Conservation (phyloP, 2,797 vertebrate species). For the Etheostoma nigrum region DNA sequence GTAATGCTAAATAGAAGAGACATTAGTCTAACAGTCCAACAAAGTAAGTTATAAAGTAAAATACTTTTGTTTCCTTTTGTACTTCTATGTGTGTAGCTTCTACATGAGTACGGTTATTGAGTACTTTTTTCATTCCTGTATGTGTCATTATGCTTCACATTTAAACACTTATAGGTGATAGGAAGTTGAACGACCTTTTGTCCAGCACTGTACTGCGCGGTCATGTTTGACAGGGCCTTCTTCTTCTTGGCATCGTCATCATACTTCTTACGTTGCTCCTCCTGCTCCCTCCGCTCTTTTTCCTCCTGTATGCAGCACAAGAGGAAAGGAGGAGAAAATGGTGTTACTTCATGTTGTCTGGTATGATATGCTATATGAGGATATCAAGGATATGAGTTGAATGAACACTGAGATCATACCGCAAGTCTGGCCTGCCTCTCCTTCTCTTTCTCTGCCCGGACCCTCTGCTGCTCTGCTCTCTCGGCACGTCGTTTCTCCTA, state of each 20-base stretch:
- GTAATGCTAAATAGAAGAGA: background rate
- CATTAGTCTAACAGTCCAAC: background rate
- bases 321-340: background rate
- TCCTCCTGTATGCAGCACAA: constrained; percentile 88
- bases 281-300: constrained; percentile 93
- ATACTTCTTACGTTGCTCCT: constrained; percentile 90
- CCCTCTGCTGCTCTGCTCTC: constrained; percentile 94
- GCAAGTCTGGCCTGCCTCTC: constrained; percentile 93
- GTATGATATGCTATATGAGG: background rate
- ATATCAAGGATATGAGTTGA: background rate
- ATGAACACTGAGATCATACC: constrained; percentile 75
- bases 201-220: constrained; percentile 91
- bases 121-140: background rate
- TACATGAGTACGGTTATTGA: background rate
- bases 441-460: constrained; percentile 93
- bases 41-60: background rate
- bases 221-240: constrained; percentile 95
- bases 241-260: constrained; percentile 98
- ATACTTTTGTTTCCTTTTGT: background rate
- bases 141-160: background rate
- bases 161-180: background rate
- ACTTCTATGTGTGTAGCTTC: background rate
- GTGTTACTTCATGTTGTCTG: background rate
- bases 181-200: constrained; percentile 87
- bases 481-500: constrained; percentile 97